Evolutionary conservation across 2,888 invertebrate genomes (phyloP).

Genomic region (Phyllotreta striolata): DNA sequence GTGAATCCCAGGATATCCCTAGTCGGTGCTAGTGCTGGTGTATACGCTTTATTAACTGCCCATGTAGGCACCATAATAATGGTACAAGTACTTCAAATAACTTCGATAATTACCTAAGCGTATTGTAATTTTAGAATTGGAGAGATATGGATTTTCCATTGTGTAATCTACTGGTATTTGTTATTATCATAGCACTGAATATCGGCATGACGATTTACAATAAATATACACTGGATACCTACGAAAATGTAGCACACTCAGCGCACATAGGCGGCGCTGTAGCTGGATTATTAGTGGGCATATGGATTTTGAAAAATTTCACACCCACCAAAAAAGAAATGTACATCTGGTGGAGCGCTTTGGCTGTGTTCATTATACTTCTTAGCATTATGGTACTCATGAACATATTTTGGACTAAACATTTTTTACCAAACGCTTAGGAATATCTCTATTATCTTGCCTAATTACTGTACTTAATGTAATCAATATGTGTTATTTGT

Average conservation of each 20-base stretch:
- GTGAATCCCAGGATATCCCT: constrained; percentile 81
- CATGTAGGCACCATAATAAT: constrained; percentile 92
- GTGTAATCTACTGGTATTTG: constrained; percentile 81
- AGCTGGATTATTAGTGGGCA: constrained; percentile 79
- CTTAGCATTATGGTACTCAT: constrained; percentile 66
- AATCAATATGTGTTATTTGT: no score
- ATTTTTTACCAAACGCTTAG: constrained; percentile 32
- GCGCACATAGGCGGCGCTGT: constrained; percentile 89
- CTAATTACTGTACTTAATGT: no score
- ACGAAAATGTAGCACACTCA: constrained; percentile 86
- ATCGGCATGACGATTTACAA: constrained; percentile 89
- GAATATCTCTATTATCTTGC: no score
- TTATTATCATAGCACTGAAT: constrained; percentile 82
- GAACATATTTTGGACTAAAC: constrained; percentile 45
- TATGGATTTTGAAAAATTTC: constrained; percentile 71
- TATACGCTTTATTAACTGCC: constrained; percentile 79
- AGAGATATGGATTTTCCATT: constrained; percentile 93
- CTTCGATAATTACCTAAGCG: not conserved
- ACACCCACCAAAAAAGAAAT: constrained; percentile 68
- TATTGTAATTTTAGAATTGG: constrained; percentile 79
- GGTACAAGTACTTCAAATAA: constrained; percentile 61
- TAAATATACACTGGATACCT: constrained; percentile 73
- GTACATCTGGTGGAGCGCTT: constrained; percentile 72
- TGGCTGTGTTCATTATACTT: constrained; percentile 73
- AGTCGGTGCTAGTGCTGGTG: constrained; percentile 85